phyloP scores from a whole-genome alignment of 2,888 invertebrate species.

The Brachypalpus laphriformis region DNA sequence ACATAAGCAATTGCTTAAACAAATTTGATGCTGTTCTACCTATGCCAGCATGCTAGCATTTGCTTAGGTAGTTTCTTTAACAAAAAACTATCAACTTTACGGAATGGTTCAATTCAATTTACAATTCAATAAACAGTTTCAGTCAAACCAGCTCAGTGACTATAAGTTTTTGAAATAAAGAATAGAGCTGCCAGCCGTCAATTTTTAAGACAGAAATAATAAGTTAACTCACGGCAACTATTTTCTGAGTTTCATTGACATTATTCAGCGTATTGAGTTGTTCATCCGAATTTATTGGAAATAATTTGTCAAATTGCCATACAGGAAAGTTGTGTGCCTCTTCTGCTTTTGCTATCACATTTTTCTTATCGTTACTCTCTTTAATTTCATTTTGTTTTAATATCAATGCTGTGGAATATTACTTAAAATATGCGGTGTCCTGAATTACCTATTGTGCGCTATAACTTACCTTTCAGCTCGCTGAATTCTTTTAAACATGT shows the following conservation, averaged over 20 bases:
- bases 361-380: not conserved
- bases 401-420: constrained; percentile 3
- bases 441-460: not conserved
- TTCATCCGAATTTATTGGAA: constrained; percentile 21
- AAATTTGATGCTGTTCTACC: too few relatives aligned
- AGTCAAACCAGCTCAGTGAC: too few relatives aligned
- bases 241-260: constrained; percentile 2
- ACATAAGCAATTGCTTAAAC: too few relatives aligned
- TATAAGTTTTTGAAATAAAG: too few relatives aligned
- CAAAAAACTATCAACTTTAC: too few relatives aligned
- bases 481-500: constrained; percentile 27
- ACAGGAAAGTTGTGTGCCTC: not conserved
- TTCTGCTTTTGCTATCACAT: not conserved
- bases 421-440: not conserved
- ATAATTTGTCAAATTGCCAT: not conserved
- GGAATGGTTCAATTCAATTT: too few relatives aligned
- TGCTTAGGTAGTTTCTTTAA: too few relatives aligned
- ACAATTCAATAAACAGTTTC: too few relatives aligned
- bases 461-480: constrained; percentile 21
- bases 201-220: not conserved
- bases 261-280: not conserved
- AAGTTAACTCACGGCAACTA: constrained; percentile 2
- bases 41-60: too few relatives aligned
- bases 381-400: constrained; percentile 9
- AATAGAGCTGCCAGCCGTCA: too few relatives aligned